Base-by-base conservation (phyloP, 2,797 vertebrate species). In the Tragopan temminckii region DNA sequence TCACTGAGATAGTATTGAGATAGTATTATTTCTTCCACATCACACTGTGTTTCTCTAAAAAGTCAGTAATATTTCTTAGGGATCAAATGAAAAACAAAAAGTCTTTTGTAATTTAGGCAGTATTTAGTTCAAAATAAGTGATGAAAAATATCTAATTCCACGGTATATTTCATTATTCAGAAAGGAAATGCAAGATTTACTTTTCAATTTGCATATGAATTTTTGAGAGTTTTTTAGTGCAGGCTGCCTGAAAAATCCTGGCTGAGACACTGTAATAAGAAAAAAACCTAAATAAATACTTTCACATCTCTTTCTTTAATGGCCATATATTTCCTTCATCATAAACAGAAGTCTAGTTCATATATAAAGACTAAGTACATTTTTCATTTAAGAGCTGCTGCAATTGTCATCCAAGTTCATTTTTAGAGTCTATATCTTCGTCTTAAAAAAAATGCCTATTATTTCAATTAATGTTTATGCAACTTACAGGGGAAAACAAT, bases 1-100 rank as follows among this genome's bases (percentile, higher is more conserved):
- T 94, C 76, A 92, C 23, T 74, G 90, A 88, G 95, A 94, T 52
- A 94, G n/a, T n/a, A n/a, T n/a, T n/a, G n/a, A n/a, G 38, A 13
- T 42, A 42, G 40, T 94, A 58, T 83, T 70, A 80, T 88, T 95
- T 96, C 36, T 92, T 93, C 95, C 57, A 45, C 63, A 88, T 95
- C 70, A 10, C 36, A 85, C 78, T 94, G 64, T 91, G 87, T 95
- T 92, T 19, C 3, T 53, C 75, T 55, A 93, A 88, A n/a, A 57
- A n/a, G 29, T 48, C 46, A 50, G 15, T 9, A 93, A 79, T 80
- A 17, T 97, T 96, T 95, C 62, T 71, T 29, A 94, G 80, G 76
- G 58, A 94, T 68, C 6, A 40, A 81, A 88, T 94, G 92, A 79
- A 86, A 82, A 94, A 58, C 84, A 57, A 94, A 92, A 94, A 96